Percentiles rank a stretch among this genome's conserved stretches.
These are phyloP conservation scores for Heterodera filipjevi DNA, from an alignment of 2,888 invertebrate species.

Conservation along the genomic window DNA sequence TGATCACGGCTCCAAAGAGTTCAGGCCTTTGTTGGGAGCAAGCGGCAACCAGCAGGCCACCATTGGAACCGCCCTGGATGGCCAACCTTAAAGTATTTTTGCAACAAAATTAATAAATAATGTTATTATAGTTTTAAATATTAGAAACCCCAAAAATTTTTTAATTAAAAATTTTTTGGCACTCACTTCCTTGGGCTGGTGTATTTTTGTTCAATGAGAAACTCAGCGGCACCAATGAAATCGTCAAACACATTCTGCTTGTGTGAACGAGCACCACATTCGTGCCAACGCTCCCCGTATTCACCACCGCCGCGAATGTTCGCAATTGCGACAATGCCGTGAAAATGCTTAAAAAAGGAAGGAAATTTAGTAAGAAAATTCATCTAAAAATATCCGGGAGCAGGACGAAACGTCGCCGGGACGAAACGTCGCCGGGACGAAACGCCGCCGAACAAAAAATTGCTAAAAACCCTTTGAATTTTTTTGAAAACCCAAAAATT, in stretches of 20 bases:
- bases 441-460: too few relatives aligned
- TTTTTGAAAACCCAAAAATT: too few relatives aligned
- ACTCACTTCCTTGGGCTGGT: constrained; percentile 74
- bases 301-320: constrained; percentile 96
- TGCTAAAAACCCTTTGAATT: too few relatives aligned
- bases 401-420: too few relatives aligned
- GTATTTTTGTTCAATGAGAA: constrained; percentile 47
- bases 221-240: constrained; percentile 86
- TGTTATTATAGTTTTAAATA: too few relatives aligned
- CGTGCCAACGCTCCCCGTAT: constrained; percentile 94
- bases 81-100: constrained; percentile 72
- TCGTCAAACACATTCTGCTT: constrained; percentile 98
- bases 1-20: constrained; percentile 87
- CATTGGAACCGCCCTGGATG: constrained; percentile 94
- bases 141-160: not conserved
- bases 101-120: too few relatives aligned
- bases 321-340: constrained; percentile 86
- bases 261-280: constrained; percentile 83
- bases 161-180: not conserved
- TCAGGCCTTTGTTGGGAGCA: constrained; percentile 93
- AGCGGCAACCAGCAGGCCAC: constrained; percentile 91
- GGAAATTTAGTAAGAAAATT: constrained; percentile 81
- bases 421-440: too few relatives aligned
- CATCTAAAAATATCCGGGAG: too few relatives aligned
- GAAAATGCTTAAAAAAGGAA: constrained; percentile 86